Base-by-base conservation (phyloP, 2,888 invertebrate genomes). In the Calameuta filiformis region DNA sequence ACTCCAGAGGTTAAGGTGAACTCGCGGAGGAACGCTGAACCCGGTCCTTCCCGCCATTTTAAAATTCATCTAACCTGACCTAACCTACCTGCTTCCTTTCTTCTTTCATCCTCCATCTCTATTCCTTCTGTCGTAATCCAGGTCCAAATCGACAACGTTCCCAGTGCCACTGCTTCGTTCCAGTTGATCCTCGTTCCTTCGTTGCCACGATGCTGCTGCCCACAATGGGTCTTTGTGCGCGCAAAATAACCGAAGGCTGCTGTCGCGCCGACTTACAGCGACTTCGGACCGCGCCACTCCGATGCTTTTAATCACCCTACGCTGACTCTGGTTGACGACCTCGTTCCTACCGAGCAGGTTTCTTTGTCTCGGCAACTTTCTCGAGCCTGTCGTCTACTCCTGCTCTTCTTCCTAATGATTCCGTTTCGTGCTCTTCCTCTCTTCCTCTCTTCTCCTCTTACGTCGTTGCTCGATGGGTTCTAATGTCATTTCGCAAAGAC, bases 291-390 rank as follows among this genome's bases (percentile, higher is more conserved):
- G 23, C 56, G 56, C 23, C 56, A 56, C 56, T 56, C 56, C 56
- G 56, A 56, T 56, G 56, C 23, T 83, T 83, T 86, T 85, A 86
- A 84, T 86, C 83, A 82, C 77, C 77, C 80, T 76, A 75, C 78
- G 78, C 77, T 78, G 77, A 68, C 77, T 75, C 83, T 84, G 85
- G 85, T 87, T 89, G 85, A 86, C 85, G 87, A 89, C 87, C 88
- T 84, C 86, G 80, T 76, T 80, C 83, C 82, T 82, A 79, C 76
- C 76, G 77, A 77, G 75, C 80, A 80, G 78, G 81, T 84, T 88
- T 83, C 88, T 89, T 88, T 88, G 88, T 88, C 81, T 85, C 23
- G 56, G 23, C 1, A 56, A 56, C 56, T 56, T 56, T 56, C 56
- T 56, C 23, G 56, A 23, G 23, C 0, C 56, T 56, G 23, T 56